Evolutionary conservation across 2,797 vertebrate genomes (phyloP).

Genomic region (Falco concolor): DNA sequence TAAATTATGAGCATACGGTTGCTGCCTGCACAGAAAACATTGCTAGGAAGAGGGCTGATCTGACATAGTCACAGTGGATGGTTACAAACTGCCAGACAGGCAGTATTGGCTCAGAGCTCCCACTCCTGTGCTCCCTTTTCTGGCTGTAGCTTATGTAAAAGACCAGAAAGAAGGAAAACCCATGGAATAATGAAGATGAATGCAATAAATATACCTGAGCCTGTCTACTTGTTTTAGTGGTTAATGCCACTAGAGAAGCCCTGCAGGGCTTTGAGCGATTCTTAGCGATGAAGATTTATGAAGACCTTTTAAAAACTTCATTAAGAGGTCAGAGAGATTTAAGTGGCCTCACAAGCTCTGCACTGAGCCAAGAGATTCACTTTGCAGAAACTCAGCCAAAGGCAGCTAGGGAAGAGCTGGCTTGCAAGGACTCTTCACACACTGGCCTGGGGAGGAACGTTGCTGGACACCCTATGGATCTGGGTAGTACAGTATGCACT

Average conservation of each 20-base stretch:
- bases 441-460: background rate
- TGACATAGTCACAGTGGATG: background rate
- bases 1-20: background rate
- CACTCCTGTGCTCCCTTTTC: background rate
- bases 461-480: no score
- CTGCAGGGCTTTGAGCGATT: conserved; percentile 19
- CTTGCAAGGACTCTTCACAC: background rate
- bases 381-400: conserved; percentile 5
- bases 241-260: conserved; percentile 20
- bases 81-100: background rate
- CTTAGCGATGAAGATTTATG: conserved; percentile 45
- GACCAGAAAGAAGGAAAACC: background rate
- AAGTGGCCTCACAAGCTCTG: background rate
- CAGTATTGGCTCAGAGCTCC: background rate
- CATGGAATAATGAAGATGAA: conserved; percentile 24
- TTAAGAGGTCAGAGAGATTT: conserved; percentile 38
- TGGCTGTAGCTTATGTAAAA: background rate
- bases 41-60: background rate
- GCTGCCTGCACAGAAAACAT: background rate
- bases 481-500: background rate
- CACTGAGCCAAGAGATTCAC: background rate
- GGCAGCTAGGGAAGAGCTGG: background rate
- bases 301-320: conserved; percentile 49
- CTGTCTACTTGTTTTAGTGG: conserved; percentile 1
- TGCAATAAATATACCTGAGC: conserved; percentile 27